Evolutionary conservation across 1,140 invertebrate genomes (phyloP).

Genomic region (Drosophila ficusphila): DNA sequence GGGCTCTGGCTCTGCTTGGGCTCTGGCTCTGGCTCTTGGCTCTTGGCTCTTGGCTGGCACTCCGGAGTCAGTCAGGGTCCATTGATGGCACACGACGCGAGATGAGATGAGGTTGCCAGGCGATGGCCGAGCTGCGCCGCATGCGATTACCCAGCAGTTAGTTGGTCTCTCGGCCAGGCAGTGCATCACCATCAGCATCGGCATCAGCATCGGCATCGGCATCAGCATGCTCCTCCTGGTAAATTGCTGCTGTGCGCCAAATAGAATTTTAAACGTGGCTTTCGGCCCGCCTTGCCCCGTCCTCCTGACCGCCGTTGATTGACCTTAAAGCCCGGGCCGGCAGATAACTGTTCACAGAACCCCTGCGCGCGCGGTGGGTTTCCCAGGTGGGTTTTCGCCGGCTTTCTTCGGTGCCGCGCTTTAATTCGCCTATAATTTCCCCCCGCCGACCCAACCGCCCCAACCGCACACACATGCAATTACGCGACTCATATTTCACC

Average conservation of each 20-base stretch:
- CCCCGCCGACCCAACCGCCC: background rate
- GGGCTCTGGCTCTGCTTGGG: constrained; percentile 53
- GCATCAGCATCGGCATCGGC: too few relatives aligned
- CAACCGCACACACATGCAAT: constrained; percentile 34
- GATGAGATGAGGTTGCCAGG: constrained; percentile 49
- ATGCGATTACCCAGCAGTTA: constrained; percentile 81
- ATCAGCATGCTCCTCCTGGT: constrained; percentile 58
- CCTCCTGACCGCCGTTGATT: constrained; percentile 48
- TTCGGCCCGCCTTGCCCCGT: constrained; percentile 1
- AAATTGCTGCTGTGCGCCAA: constrained; percentile 79
- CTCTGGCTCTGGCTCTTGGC: too few relatives aligned
- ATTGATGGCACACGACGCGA: constrained; percentile 72
- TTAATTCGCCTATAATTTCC: constrained; percentile 76
- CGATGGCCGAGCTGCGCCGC: constrained; percentile 72
- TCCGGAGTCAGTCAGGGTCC: constrained; percentile 29
- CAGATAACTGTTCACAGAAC: constrained; percentile 59
- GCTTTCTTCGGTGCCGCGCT: constrained; percentile 34
- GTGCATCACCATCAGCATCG: constrained; percentile 73
- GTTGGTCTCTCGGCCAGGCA: constrained; percentile 54
- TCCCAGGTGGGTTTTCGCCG: constrained; percentile 9
- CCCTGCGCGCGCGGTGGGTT: constrained; percentile 4
- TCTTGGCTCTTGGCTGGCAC: constrained; percentile 23
- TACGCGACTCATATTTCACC: constrained; percentile 61
- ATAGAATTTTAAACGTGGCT: constrained; percentile 71
- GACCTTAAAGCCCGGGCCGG: constrained; percentile 66